A percentile compares a stretch with the other conserved stretches of the same genome.
Conservation (phyloP, 64 coral and sea anemone species). For the Dendrophyllia cribrosa region DNA sequence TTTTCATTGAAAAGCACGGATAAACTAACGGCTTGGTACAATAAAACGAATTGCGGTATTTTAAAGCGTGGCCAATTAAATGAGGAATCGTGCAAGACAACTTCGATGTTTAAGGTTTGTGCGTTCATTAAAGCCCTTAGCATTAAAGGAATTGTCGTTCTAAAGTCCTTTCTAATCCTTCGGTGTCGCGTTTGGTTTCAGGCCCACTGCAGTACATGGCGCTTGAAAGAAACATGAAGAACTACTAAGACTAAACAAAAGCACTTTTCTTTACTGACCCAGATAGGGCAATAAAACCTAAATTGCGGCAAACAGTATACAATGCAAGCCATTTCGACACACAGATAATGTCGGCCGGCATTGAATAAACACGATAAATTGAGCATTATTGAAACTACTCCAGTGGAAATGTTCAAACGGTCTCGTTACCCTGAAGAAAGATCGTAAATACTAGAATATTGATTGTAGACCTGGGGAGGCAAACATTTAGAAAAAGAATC, state of each 20-base stretch:
- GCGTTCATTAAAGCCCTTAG: background rate
- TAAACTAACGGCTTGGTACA: conserved; percentile 28
- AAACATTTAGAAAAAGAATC: conserved; percentile 96
- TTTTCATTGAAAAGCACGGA: conserved; percentile 9
- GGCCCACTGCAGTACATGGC: background rate
- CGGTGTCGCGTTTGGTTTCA: conserved; percentile 9
- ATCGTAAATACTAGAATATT: conserved; percentile 73
- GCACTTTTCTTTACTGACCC: conserved; percentile 37
- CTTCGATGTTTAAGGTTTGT: background rate
- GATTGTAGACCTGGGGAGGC: conserved; percentile 58
- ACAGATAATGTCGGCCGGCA: conserved; percentile 66
- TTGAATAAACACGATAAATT: conserved; percentile 76
- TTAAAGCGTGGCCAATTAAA: conserved; percentile 35
- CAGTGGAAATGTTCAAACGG: conserved; percentile 50
- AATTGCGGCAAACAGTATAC: conserved; percentile 61
- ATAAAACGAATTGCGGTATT: conserved; percentile 2
- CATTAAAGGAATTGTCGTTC: conserved; percentile 2
- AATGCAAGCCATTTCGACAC: conserved; percentile 60
- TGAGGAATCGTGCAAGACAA: background rate
- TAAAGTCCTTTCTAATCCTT: conserved; percentile 18
- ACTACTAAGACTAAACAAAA: conserved; percentile 43
- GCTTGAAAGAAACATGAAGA: background rate
- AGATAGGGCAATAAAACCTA: conserved; percentile 65
- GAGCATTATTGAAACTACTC: conserved; percentile 76
- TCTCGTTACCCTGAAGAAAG: conserved; percentile 72